Base-by-base conservation (phyloP, 2,797 vertebrate genomes). In the Chaenodraco wilsoni region DNA sequence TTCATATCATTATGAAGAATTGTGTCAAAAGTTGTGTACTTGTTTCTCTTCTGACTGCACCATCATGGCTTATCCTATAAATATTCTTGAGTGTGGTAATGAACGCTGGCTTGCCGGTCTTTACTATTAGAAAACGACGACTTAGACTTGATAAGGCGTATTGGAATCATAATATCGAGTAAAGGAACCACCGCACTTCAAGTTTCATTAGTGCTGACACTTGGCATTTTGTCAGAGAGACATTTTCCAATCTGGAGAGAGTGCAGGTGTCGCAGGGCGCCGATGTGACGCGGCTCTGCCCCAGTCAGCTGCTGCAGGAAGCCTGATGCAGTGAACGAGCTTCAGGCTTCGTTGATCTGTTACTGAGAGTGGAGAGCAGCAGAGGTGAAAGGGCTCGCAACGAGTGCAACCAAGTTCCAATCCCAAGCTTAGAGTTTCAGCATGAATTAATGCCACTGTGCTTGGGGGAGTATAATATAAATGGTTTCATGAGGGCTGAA, bases 71-170 rank as follows among this genome's bases (percentile, higher is more conserved):
- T 74, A 61, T 83, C 74, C 71, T 76, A 90, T 92, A 91, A 72
- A 92, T 94, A 89, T 91, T 89, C 69, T 65, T 37, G 74, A 82
- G 79, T 63, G 82, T 21, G 69, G 56, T 90, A 89, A 92, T 88
- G 81, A 91, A 91, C 60, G 70, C 81, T 78, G 86, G 74, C 70
- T 79, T 46, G 67, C 54, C 17, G 52, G 73, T 84, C 74, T 82
- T 77, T 78, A 78, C 69, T 56, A 72, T 90, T 87, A 90, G 82
- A 63, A 50, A 73, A 71, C 74, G 74, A 44, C 17, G 4, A 31
- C 66, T 65, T 69, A 51, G 90, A 91, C 86, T 91, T 91, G 81
- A 90, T 3, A 43, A 65, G 75, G 70, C 76, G 85, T 82, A 89
- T 91, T 77, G 85, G 85, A 79, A 78, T 74, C 60, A 61, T 76